Evolutionary conservation across 1,140 invertebrate species (phyloP).

Genomic region (Zaprionus vittiger): DNA sequence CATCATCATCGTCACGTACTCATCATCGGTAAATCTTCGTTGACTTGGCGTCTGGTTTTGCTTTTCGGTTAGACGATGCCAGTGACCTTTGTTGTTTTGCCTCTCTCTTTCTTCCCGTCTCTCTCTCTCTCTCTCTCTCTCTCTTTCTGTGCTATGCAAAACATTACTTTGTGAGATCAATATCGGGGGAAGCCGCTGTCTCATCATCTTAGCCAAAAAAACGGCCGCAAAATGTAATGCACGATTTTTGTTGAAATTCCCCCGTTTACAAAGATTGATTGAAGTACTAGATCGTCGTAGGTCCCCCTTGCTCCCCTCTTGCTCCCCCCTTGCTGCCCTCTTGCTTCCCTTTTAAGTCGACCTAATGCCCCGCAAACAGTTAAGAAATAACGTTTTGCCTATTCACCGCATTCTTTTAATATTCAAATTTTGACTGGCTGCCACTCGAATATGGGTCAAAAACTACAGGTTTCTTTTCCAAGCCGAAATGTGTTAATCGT

Average conservation of each 20-base stretch:
- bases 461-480: constrained; percentile 67
- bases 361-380: constrained; percentile 54
- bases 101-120: constrained; percentile 9
- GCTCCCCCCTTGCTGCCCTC: not conserved
- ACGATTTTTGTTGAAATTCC: constrained; percentile 73
- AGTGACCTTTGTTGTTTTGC: constrained; percentile 71
- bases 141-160: constrained; percentile 40
- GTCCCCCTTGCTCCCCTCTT: not conserved
- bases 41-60: constrained; percentile 27
- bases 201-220: constrained; percentile 38
- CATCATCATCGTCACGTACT: constrained; percentile 50
- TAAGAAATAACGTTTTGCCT: constrained; percentile 63
- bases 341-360: not conserved
- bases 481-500: constrained; percentile 70
- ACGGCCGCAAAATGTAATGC: constrained; percentile 58
- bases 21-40: constrained; percentile 40
- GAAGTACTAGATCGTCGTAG: constrained; percentile 26
- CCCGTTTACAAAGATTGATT: constrained; percentile 41
- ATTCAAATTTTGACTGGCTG: constrained; percentile 65
- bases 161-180: constrained; percentile 58
- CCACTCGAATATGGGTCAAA: constrained; percentile 76
- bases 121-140: not conserved
- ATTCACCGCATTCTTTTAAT: constrained; percentile 64
- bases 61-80: constrained; percentile 57
- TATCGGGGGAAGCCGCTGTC: constrained; percentile 52